Conservation (phyloP, 2,113 vertebrate species). For the Lipophrys pholis region DNA sequence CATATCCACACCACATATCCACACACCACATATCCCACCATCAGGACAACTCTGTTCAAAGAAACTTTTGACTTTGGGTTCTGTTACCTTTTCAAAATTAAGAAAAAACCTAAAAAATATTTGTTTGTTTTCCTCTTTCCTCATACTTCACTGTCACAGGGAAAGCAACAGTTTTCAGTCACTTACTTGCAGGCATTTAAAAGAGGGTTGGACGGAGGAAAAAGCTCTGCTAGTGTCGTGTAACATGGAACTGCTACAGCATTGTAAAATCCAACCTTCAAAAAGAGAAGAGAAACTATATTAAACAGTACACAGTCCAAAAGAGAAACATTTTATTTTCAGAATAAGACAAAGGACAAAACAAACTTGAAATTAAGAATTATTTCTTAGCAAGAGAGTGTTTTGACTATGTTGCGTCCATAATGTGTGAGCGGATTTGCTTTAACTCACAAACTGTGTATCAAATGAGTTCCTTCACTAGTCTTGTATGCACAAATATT, state of each 20-base stretch:
- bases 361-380: too few species aligned
- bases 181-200: slow-evolving; percentile 92
- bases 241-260: slow-evolving; percentile 97
- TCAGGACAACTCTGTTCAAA: not conserved
- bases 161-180: not conserved
- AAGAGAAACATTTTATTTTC: too few species aligned
- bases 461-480: not conserved
- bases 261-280: slow-evolving; percentile 97
- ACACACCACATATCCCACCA: slow-evolving; percentile 2
- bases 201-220: slow-evolving; percentile 90
- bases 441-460: not conserved
- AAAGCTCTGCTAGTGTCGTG: slow-evolving; percentile 90
- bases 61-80: not conserved
- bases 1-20: too few species aligned
- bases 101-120: not conserved
- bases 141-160: not conserved
- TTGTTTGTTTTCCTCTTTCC: not conserved
- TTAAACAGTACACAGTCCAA: too few species aligned
- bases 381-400: not conserved
- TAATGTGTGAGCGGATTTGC: not conserved
- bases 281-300: not conserved
- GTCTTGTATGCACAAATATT: not conserved
- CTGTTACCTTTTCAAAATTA: not conserved
- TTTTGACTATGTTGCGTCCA: not conserved
- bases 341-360: too few species aligned